Conservation (phyloP, 1,140 invertebrate genomes). For the Diploscapter pachys region DNA sequence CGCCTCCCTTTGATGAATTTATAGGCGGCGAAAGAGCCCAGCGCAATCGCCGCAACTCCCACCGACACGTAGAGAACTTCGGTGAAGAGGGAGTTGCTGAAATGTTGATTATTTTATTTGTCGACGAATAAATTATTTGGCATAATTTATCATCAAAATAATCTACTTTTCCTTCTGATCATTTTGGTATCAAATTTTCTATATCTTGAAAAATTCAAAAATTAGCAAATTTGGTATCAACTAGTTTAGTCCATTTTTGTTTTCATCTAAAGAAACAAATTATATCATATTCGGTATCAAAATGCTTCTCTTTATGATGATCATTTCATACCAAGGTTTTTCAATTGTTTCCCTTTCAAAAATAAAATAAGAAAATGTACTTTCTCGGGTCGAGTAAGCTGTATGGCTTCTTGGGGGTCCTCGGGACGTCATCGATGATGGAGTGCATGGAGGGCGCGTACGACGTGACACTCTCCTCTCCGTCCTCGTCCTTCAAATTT, state of each 20-base stretch:
- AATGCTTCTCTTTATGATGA: not conserved
- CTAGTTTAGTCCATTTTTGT: no score
- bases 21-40: slow-evolving; percentile 8
- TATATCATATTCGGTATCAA: no score
- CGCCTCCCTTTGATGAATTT: slow-evolving; percentile 13
- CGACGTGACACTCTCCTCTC: slow-evolving; percentile 19
- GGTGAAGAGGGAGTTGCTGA: slow-evolving; percentile 33
- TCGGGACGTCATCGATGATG: slow-evolving; percentile 38
- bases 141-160: no score
- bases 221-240: no score
- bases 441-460: slow-evolving; percentile 7
- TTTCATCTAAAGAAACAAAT: no score
- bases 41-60: slow-evolving; percentile 27
- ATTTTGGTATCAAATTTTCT: no score
- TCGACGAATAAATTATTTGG: no score
- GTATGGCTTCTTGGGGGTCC: slow-evolving; percentile 39
- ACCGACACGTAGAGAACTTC: slow-evolving; percentile 38
- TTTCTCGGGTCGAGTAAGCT: slow-evolving; percentile 37
- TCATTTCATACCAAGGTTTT: not conserved
- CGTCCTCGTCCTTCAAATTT: slow-evolving; percentile 27
- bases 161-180: no score
- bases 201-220: no score
- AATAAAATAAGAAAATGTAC: slow-evolving; percentile 29
- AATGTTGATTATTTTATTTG: slow-evolving; percentile 1
- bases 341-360: not conserved